Evolutionary conservation across 2,888 invertebrate species (phyloP).

Genomic region (Unio delphinus): DNA sequence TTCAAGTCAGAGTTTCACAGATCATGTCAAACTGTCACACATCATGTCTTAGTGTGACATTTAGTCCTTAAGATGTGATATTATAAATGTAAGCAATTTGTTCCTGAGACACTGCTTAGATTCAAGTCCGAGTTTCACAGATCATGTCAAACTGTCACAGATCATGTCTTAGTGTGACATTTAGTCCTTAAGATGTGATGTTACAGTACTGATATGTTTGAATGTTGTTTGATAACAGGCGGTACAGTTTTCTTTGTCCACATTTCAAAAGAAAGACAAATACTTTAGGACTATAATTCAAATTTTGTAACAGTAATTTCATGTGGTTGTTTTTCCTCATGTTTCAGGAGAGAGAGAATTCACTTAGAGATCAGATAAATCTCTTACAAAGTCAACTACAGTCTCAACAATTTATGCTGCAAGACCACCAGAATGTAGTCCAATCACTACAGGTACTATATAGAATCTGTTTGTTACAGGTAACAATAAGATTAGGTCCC

Average conservation of each 20-base stretch:
- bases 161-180: not conserved
- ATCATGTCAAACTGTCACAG: not conserved
- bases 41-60: not conserved
- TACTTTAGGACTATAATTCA: not conserved
- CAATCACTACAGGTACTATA: slow-evolving; percentile 28
- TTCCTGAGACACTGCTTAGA: no score
- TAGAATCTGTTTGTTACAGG: not conserved
- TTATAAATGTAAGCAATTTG: no score
- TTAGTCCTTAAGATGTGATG: not conserved
- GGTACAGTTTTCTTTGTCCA: no score
- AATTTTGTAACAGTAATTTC: not conserved
- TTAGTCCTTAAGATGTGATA: no score
- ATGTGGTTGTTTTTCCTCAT: slow-evolving; percentile 3
- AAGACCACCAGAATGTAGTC: slow-evolving; percentile 42
- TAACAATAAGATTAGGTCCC: not conserved
- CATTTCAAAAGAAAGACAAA: no score
- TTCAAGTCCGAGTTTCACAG: not conserved
- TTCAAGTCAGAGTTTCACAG: no score
- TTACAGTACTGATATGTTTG: no score
- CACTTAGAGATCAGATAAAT: slow-evolving; percentile 52
- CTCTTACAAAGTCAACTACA: slow-evolving; percentile 50
- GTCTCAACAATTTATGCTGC: slow-evolving; percentile 45
- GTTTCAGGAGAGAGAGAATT: slow-evolving; percentile 51
- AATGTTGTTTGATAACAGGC: no score
- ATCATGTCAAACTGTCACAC: not conserved